Base-by-base conservation (phyloP, 1,140 invertebrate species). In the Apolygus lucorum region DNA sequence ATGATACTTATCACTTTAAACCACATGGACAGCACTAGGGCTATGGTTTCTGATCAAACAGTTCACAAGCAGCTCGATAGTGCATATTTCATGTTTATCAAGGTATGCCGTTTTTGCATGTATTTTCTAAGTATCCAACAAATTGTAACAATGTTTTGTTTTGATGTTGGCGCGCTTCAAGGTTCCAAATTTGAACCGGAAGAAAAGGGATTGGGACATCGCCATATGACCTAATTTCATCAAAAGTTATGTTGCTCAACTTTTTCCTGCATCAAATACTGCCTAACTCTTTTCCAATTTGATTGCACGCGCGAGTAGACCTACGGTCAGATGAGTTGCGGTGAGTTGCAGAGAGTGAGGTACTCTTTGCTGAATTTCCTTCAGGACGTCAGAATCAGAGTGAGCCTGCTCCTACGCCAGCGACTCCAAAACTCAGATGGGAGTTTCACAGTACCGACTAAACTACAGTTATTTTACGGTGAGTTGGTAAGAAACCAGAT, bases 1-100 rank as follows among this genome's bases (percentile, higher is more conserved):
- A 80, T 95, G 68, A 80, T 96, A 70, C 82, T 91, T 34, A 85
- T 96, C 21, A 96, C 90, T 0, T 81, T 92, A 11, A 91, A 95
- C 75, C 95, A 98, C 79, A 79, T 96, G 72, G 90, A 92, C 76
- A 86, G 86, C 72, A 85, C 95, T 59, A 82, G 85, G 71, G 79
- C 77, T 67, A 81, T 91, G 68, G 83, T 91, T 71, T 78, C 76
- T 0, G 75, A 74, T 26, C 81, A 82, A 68, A 76, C 78, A 71
- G 75, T 84, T 52, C 82, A 87, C 71, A 82, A 85, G 70, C 82
- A 86, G 72, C 76, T 88, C 2, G 81, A 83, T 67, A 73, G 81
- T 72, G 81, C 84, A 25, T 82, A 85, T 74, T 79, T 78, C 63
- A 80, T 85, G 73, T 76, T 88, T 14, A 78, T 83, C 54, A 79